Evolutionary conservation across 2,888 invertebrate species (phyloP).

Genomic region (Himalopsyche tibetana): DNA sequence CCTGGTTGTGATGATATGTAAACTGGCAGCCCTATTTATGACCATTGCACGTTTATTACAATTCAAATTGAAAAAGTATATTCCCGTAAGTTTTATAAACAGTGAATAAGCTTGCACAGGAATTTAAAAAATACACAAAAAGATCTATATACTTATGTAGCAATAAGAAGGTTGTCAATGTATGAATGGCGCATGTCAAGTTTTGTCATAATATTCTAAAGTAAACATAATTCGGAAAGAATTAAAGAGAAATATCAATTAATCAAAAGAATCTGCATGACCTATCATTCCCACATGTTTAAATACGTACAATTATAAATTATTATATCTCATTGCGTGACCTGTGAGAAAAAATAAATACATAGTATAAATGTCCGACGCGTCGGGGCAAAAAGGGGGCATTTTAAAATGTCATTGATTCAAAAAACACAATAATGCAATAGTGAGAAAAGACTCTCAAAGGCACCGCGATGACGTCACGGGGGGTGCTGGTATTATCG

Average conservation of each 20-base stretch:
- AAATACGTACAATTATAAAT: background rate
- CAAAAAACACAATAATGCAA: background rate
- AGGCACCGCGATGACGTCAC: constrained; percentile 53
- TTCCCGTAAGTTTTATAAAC: no score
- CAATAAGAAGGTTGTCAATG: no score
- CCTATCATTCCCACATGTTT: constrained; percentile 8
- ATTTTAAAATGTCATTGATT: constrained; percentile 39
- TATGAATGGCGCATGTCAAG: no score
- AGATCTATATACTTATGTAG: no score
- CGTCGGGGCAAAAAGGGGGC: constrained; percentile 13
- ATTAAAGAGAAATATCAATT: background rate
- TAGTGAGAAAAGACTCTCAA: constrained; percentile 8
- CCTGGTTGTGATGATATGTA: no score
- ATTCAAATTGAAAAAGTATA: no score
- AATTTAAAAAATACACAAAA: no score
- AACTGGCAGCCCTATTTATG: no score
- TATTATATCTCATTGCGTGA: constrained; percentile 9
- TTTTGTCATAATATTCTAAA: background rate
- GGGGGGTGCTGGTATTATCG: constrained; percentile 52
- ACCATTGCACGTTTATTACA: no score
- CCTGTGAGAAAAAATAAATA: background rate
- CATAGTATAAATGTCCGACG: constrained; percentile 26
- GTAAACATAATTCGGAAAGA: background rate
- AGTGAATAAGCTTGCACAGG: no score
- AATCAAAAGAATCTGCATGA: background rate